A percentile compares a stretch with the other conserved stretches of the same genome.
phyloP scores from a whole-genome alignment of 2,888 invertebrate genomes.

The Diadegma fenestrale region DNA sequence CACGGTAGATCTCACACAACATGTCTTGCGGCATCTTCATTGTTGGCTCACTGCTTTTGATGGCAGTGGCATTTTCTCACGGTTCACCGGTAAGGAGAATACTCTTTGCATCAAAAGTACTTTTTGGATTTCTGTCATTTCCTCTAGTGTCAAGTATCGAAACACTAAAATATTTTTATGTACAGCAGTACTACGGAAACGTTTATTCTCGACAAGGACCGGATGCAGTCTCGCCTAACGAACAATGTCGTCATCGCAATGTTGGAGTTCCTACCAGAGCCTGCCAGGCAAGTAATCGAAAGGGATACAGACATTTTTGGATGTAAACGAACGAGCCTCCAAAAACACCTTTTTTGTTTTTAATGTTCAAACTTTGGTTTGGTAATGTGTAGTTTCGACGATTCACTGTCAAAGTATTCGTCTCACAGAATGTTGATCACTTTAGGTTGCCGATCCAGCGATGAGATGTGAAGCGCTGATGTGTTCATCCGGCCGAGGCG shows the following conservation, averaged over 20 bases:
- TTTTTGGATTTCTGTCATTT: background rate
- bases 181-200: too few relatives aligned
- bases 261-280: background rate
- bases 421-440: background rate
- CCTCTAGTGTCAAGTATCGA: background rate
- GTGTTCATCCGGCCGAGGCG: conserved; percentile 13
- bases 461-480: background rate
- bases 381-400: too few relatives aligned
- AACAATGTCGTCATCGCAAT: conserved; percentile 9
- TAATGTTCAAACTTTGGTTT: too few relatives aligned
- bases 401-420: too few relatives aligned
- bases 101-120: background rate
- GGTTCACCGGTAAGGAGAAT: background rate
- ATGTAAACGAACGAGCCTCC: background rate
- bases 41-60: background rate
- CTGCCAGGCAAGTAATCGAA: conserved; percentile 1
- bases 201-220: too few relatives aligned
- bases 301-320: background rate
- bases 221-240: background rate
- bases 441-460: background rate
- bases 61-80: background rate
- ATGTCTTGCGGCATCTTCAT: conserved; percentile 18
- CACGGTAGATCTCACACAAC: background rate
- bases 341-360: background rate
- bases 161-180: background rate